A percentile compares a stretch with the other conserved stretches of the same genome.
These are phyloP conservation scores for Hydrotaea diabolus DNA, from an alignment of 2,888 invertebrate genomes.

Conservation along the genomic window DNA sequence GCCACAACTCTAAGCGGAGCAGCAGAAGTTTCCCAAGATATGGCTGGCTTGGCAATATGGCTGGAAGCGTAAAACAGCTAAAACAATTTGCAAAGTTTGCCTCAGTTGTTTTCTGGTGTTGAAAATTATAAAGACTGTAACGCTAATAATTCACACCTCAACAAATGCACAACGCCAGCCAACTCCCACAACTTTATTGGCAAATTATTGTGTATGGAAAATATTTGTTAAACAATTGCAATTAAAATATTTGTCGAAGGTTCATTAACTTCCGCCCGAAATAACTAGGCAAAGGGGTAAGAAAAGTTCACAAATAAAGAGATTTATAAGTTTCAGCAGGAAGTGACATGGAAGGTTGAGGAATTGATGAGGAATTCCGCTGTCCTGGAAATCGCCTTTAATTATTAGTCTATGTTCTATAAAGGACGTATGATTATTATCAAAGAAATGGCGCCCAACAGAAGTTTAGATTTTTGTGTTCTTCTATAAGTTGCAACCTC, in stretches of 20 bases:
- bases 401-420: too few relatives aligned
- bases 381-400: too few relatives aligned
- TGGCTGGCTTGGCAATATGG: slow-evolving; percentile 57
- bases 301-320: not conserved
- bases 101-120: slow-evolving; percentile 43
- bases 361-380: too few relatives aligned
- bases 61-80: slow-evolving; percentile 46
- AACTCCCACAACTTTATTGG: slow-evolving; percentile 30
- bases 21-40: slow-evolving; percentile 49
- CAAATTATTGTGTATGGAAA: slow-evolving; percentile 38
- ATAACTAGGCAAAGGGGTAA: not conserved
- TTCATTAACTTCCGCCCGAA: slow-evolving; percentile 6
- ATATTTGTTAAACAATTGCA: slow-evolving; percentile 64
- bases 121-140: slow-evolving; percentile 51
- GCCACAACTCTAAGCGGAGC: slow-evolving; percentile 8
- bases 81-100: slow-evolving; percentile 59
- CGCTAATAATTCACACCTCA: slow-evolving; percentile 67
- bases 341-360: too few relatives aligned
- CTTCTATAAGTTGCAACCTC: too few relatives aligned
- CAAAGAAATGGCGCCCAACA: too few relatives aligned
- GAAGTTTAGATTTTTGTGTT: too few relatives aligned
- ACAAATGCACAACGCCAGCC: slow-evolving; percentile 42
- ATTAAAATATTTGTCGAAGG: slow-evolving; percentile 49
- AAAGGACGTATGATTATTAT: too few relatives aligned
- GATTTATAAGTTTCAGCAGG: not conserved